These are phyloP conservation scores for Nyctereutes procyonoides DNA, from an alignment of 2,113 vertebrate species.

Conservation along the genomic window DNA sequence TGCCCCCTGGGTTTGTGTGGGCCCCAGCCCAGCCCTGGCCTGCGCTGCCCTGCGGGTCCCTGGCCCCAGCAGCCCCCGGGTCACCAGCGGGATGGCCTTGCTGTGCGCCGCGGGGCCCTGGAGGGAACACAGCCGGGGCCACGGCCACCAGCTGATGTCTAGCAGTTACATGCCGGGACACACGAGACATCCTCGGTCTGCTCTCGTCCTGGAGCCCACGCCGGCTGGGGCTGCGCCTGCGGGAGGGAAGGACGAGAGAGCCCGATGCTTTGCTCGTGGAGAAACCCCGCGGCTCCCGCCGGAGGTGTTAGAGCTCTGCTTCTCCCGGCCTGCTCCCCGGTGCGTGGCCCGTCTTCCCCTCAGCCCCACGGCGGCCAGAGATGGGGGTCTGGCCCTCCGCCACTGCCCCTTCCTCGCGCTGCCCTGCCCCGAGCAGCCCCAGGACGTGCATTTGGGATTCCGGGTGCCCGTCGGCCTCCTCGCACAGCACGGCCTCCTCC, in stretches of 20 bases:
- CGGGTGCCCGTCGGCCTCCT: not conserved
- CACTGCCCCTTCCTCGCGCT: rapidly evolving
- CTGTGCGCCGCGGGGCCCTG: not conserved
- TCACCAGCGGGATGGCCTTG: not conserved
- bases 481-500: not conserved
- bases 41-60: not conserved
- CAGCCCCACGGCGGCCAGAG: not conserved
- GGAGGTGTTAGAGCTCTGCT: not conserved
- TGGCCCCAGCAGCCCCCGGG: too few relatives aligned
- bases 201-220: not conserved
- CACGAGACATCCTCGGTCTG: too few relatives aligned
- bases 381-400: not conserved
- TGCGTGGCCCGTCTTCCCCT: rapidly evolving
- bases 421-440: not conserved
- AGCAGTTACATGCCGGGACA: not conserved
- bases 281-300: not conserved
- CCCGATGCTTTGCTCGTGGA: not conserved
- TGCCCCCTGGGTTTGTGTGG: rapidly evolving
- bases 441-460: not conserved
- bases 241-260: not conserved
- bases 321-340: not conserved
- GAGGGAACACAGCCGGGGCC: not conserved
- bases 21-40: not conserved
- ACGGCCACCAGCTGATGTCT: not conserved
- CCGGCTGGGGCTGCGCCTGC: not conserved